Conservation (phyloP, 2,888 invertebrate genomes). For the Himalopsyche japonica region DNA sequence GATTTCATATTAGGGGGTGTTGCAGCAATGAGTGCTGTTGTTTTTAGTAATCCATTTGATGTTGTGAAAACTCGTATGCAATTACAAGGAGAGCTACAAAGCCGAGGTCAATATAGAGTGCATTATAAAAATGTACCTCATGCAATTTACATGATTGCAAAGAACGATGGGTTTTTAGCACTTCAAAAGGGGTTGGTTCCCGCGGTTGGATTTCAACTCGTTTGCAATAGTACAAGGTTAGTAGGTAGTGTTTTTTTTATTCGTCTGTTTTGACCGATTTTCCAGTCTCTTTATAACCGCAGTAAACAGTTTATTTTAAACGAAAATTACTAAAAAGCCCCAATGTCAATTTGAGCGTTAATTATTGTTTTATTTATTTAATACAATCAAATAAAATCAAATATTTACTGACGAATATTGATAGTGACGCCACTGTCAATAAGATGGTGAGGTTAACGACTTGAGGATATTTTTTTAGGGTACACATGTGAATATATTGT, state of each 20-base stretch:
- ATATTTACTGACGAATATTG: too few species aligned
- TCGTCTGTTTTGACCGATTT: not conserved
- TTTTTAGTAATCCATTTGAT: slow-evolving; percentile 71
- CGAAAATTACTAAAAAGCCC: too few species aligned
- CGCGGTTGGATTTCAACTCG: slow-evolving; percentile 68
- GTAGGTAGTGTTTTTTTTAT: not conserved
- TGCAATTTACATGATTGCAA: slow-evolving; percentile 65
- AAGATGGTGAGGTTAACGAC: too few species aligned
- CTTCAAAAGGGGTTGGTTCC: slow-evolving; percentile 67
- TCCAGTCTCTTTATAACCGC: too few species aligned
- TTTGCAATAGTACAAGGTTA: slow-evolving; percentile 35
- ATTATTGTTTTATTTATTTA: too few species aligned
- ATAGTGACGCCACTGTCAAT: too few species aligned
- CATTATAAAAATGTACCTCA: slow-evolving; percentile 68
- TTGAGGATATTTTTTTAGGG: too few species aligned
- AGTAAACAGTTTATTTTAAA: too few species aligned
- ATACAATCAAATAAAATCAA: too few species aligned
- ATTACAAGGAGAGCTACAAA: slow-evolving; percentile 67
- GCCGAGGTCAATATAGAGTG: slow-evolving; percentile 60
- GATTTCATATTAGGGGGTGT: slow-evolving; percentile 67
- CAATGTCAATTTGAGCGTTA: too few species aligned
- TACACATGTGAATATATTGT: too few species aligned
- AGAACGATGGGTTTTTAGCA: slow-evolving; percentile 67
- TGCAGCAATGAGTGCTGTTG: slow-evolving; percentile 65
- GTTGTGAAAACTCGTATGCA: slow-evolving; percentile 73